A percentile compares a stretch with the other conserved stretches of the same genome.
Conservation (phyloP, 2,113 vertebrate species). For the Otis tarda region DNA sequence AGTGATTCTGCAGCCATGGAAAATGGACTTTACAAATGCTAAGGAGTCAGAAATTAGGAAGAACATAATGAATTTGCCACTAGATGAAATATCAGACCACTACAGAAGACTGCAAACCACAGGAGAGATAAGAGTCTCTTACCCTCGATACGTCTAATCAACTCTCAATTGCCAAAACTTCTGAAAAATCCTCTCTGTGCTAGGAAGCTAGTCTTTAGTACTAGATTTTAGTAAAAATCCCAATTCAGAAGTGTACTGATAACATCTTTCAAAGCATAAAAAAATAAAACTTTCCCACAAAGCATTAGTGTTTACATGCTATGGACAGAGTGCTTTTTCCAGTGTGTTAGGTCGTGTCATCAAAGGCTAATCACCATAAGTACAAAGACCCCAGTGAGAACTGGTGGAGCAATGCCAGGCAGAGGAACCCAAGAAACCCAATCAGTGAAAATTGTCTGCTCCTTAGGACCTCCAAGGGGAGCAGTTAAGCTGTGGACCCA, state of each 20-base stretch:
- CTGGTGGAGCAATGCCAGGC: background rate
- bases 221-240: background rate
- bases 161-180: background rate
- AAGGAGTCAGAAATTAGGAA: background rate
- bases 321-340: background rate
- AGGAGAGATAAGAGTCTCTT: background rate
- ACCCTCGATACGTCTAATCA: background rate
- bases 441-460: background rate
- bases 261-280: background rate
- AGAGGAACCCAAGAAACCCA: background rate
- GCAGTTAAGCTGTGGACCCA: accelerated
- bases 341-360: background rate
- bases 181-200: background rate
- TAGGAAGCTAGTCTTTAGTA: background rate
- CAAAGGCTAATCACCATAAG: background rate
- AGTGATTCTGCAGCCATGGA: background rate
- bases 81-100: background rate
- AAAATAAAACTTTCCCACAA: background rate
- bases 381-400: background rate
- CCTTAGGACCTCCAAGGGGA: background rate
- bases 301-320: background rate
- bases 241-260: background rate
- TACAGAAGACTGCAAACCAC: background rate
- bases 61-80: background rate
- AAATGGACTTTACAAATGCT: background rate